Base-by-base conservation (phyloP, 2,888 invertebrate species). In the Phengaris arion region DNA sequence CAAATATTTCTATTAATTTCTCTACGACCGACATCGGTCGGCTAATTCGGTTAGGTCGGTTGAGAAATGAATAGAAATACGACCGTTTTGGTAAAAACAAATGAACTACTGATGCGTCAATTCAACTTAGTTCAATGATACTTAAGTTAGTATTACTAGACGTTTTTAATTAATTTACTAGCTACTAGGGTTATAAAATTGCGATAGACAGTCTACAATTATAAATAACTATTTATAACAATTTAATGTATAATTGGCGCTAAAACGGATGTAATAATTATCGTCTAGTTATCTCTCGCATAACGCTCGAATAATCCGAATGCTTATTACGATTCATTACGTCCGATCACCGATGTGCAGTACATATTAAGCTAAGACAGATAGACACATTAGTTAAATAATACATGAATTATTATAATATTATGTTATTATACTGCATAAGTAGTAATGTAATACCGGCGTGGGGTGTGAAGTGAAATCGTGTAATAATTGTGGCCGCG, bases 321-420 rank as follows among this genome's bases (percentile, higher is more conserved):
- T 81, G 78, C 80, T 77, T 75, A 77, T 82, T 83, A 80, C 78
- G 81, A 79, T 81, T 81, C 82, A 82, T 80, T 81, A 83, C 81
- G 77, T 80, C 78, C 80, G 78, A 81, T 35, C 35, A 35, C 2
- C 35, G 35, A 35, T 35, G 35, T 74, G 75, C 76, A 76, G 76
- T 78, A 72, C 77, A 77, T 68, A 46, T 77, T 76, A 77, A 74
- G 70, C 74, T 69, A 68, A 55, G 68, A 74, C 73, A 45, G 73
- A 74, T 55, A 55, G 13, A 74, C 73, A 73, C n/a, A 55, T 54
- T 74, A 45, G 73, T 55, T 74, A 74, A 54, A 10, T 9, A 22
- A 9, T 59, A 59, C 22, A 8, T 22, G 15, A 59, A 15, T 22
- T 10, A 10, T 22, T 22, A 22, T 22, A 59, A 48, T 22, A 22